Evolutionary conservation across 2,113 vertebrate species (phyloP).

Genomic region (Xyrauchen texanus): DNA sequence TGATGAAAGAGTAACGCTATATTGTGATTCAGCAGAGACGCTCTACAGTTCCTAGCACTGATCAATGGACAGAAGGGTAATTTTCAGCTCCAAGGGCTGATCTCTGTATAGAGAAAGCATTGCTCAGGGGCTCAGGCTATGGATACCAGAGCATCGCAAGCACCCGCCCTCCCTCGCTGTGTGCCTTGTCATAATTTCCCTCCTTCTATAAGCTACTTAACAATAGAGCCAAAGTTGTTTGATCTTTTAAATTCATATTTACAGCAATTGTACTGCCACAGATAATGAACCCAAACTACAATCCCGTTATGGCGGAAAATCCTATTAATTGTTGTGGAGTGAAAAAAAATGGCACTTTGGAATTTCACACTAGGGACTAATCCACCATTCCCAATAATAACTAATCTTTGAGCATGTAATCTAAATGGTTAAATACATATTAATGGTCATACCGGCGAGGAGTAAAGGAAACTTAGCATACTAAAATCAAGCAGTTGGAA

Average conservation of each 20-base stretch:
- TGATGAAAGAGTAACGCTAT: too few relatives aligned
- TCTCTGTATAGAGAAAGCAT: slow-evolving; percentile 4
- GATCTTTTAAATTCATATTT: slow-evolving; percentile 74
- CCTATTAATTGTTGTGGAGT: slow-evolving; percentile 69
- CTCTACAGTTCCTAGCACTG: too few relatives aligned
- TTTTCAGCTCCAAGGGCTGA: not conserved
- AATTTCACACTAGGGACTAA: slow-evolving; percentile 75
- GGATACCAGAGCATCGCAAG: not conserved
- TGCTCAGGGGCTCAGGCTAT: slow-evolving; percentile 33
- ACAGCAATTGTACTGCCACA: slow-evolving; percentile 65
- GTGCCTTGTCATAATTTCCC: slow-evolving; percentile 38
- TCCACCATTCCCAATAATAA: slow-evolving; percentile 63
- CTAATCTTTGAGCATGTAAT: slow-evolving; percentile 72
- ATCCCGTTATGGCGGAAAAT: slow-evolving; percentile 70
- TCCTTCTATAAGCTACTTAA: slow-evolving; percentile 71
- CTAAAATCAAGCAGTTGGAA: slow-evolving; percentile 40
- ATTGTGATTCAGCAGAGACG: too few relatives aligned
- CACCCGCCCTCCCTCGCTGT: not conserved
- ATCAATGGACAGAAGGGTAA: too few relatives aligned
- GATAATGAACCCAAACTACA: slow-evolving; percentile 72
- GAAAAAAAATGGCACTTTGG: slow-evolving; percentile 59
- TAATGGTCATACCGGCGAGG: slow-evolving; percentile 52
- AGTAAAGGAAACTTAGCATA: slow-evolving; percentile 46
- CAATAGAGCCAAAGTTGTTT: slow-evolving; percentile 68
- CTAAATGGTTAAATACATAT: slow-evolving; percentile 63